Evolutionary conservation across 2,797 vertebrate species (phyloP), one percentile per base, ranked within the genome.

Genomic region (Lemur catta): DNA sequence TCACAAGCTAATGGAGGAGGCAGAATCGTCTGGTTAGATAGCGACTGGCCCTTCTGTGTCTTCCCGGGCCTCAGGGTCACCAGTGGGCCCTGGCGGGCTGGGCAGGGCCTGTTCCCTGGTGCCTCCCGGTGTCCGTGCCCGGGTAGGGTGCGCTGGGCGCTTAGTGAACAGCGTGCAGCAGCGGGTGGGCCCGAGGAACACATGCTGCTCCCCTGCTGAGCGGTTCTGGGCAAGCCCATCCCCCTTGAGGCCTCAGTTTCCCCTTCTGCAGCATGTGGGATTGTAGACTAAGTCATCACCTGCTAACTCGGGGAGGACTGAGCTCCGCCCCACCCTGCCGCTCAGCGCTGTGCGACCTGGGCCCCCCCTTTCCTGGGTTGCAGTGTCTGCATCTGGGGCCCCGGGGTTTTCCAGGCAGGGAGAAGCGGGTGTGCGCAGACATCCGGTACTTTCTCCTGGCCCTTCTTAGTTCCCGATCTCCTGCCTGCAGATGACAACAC

Each of bases 261-360:
- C 8, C 65, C 72, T 6, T 88, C 20, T 11, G 17, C n/a, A 28
- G 76, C 14, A 0, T 5, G 0, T 4, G 0, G 72, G 46, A 7
- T 2, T 0, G 13, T 75, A 38, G 43, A 20, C 30, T 35, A 0
- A 0, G 71, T 1, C 20, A 3, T n/a, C n/a, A 24, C 38, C 10
- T 7, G 2, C 30, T 33, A 33, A 17, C 59, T 10, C 4, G 1
- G 2, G 0, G 30, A 52, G 61, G 61, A 14, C 33, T 18, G 33
- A 65, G 33, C 33, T 65, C 33, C n/a, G 7, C 17, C 63, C 15
- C 15, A 18, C 15, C 7, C 63, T n/a, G 33, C 63, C 7, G 4
- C 63, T n/a, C 17, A 20, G 33, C 3, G 33, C 63, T 18, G 71
- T 17, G 65, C 20, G 43, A 55, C 38, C 57, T 2, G 4, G 26